Percentiles rank a stretch among this genome's conserved stretches.
Conservation (phyloP, 1,140 invertebrate species). For the Pogonomyrmex barbatus region DNA sequence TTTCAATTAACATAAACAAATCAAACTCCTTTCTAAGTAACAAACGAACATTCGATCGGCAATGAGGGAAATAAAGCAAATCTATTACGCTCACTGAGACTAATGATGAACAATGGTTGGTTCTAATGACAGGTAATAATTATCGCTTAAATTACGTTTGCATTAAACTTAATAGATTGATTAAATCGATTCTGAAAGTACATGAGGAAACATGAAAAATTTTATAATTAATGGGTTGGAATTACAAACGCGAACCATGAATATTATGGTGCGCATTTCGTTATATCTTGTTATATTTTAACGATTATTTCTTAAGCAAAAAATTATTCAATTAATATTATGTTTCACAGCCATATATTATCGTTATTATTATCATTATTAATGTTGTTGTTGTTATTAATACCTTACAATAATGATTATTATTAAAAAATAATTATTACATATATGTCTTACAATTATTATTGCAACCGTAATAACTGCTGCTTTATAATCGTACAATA, state of each 20-base stretch:
- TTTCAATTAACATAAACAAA: constrained; percentile 17
- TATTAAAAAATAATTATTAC: neutral
- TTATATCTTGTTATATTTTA: neutral
- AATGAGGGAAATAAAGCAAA: constrained; percentile 20
- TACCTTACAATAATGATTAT: neutral
- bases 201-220: neutral
- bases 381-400: neutral
- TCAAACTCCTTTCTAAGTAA: constrained; percentile 7
- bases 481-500: neutral
- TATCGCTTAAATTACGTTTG: constrained; percentile 14
- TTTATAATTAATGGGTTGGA: neutral
- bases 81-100: neutral
- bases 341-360: neutral
- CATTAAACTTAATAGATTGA: constrained; percentile 9
- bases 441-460: neutral
- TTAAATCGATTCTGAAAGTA: neutral
- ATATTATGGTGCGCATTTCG: neutral
- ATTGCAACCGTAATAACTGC: neutral
- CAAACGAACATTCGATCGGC: neutral
- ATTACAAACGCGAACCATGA: neutral
- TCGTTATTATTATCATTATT: neutral
- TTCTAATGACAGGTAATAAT: constrained; percentile 35
- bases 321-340: neutral
- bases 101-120: constrained; percentile 3
- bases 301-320: neutral